Percentiles rank a stretch among this genome's conserved stretches.
Conservation (phyloP, 1,140 invertebrate species). For the Drosophila sechellia region DNA sequence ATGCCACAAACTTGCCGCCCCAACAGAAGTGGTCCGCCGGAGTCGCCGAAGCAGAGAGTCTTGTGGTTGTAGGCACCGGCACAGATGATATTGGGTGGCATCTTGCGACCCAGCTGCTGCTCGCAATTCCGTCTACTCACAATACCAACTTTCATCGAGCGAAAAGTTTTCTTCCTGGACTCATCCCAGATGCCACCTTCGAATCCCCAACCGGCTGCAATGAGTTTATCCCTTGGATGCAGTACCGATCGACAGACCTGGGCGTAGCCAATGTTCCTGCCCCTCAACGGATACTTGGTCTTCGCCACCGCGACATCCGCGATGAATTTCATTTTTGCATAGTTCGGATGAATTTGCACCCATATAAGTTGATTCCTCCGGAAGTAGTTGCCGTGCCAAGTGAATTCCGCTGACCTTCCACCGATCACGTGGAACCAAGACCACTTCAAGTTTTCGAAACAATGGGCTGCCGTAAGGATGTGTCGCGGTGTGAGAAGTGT, state of each 20-base stretch:
- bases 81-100: slow-evolving; percentile 49
- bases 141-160: slow-evolving; percentile 3
- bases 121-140: slow-evolving; percentile 9
- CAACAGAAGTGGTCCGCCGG: slow-evolving; percentile 43
- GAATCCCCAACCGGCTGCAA: slow-evolving; percentile 39
- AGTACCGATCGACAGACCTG: slow-evolving; percentile 17
- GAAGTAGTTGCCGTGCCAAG: neutral
- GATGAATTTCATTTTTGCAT: slow-evolving; percentile 17
- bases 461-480: slow-evolving; percentile 44
- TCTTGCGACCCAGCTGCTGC: neutral
- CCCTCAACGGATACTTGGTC: neutral
- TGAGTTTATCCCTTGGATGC: neutral
- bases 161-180: neutral
- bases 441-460: slow-evolving; percentile 7
- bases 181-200: neutral
- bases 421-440: slow-evolving; percentile 14
- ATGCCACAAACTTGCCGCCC: slow-evolving; percentile 42
- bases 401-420: slow-evolving; percentile 5
- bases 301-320: slow-evolving; percentile 50
- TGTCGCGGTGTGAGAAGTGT: slow-evolving; percentile 20
- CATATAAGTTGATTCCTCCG: slow-evolving; percentile 2
- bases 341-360: slow-evolving; percentile 34
- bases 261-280: slow-evolving; percentile 14
- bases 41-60: slow-evolving; percentile 51
- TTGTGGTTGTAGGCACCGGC: slow-evolving; percentile 15